Conservation (phyloP, 2,113 vertebrate species). For the Plectropomus leopardus region DNA sequence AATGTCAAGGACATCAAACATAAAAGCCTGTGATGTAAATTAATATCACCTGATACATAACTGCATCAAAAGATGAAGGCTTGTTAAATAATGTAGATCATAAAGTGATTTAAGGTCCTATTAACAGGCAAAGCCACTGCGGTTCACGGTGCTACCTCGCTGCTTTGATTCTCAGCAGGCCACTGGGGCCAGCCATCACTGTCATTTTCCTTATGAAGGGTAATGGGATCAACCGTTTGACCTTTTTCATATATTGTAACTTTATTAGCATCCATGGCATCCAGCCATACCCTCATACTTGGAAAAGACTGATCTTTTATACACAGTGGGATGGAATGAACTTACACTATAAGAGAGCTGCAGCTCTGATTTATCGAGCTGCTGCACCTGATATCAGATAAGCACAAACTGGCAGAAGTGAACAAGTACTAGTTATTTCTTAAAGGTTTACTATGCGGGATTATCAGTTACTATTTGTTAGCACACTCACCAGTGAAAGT, state of each 20-base stretch:
- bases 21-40: conserved; percentile 47
- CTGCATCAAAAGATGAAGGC: conserved; percentile 51
- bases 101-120: conserved; percentile 61
- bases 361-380: conserved; percentile 17
- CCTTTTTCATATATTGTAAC: conserved; percentile 56
- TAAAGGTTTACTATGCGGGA: too few species aligned
- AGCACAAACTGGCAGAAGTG: neutral
- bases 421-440: neutral
- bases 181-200: conserved; percentile 54
- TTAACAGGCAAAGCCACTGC: conserved; percentile 47
- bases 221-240: conserved; percentile 67
- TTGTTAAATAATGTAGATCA: conserved; percentile 67
- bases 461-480: too few species aligned
- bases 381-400: conserved; percentile 1
- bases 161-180: conserved; percentile 61
- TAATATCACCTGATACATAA: conserved; percentile 48
- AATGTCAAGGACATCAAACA: conserved; percentile 56
- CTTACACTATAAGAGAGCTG: neutral
- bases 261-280: conserved; percentile 61
- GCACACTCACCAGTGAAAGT: too few species aligned
- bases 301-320: conserved; percentile 7
- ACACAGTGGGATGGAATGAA: conserved; percentile 4
- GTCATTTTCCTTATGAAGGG: conserved; percentile 69
- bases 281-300: conserved; percentile 22
- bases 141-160: conserved; percentile 27